Evolutionary conservation across 1,140 invertebrate species (phyloP).

Genomic region (Aphis craccivora): DNA sequence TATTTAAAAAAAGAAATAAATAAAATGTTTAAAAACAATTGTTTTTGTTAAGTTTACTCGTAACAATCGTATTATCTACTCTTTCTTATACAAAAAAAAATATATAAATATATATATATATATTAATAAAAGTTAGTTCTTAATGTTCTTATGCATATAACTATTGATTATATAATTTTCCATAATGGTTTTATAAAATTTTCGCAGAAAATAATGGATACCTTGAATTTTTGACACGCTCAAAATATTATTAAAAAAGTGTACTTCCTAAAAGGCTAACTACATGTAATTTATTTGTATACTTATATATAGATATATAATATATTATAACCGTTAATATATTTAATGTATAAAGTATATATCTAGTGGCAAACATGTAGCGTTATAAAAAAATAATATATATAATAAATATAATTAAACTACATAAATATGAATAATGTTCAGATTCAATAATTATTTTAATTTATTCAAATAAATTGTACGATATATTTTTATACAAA

Average conservation of each 20-base stretch:
- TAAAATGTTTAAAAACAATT: background rate
- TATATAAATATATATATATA: too few relatives aligned
- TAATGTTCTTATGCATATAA: background rate
- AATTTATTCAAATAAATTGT: background rate
- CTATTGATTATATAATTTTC: background rate
- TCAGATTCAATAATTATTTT: background rate
- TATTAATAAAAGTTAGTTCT: background rate
- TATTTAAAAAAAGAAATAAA: background rate
- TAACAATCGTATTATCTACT: background rate
- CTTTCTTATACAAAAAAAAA: background rate
- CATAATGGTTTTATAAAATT: background rate
- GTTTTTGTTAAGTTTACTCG: background rate
- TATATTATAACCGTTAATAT: too few relatives aligned
- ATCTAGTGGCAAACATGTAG: rapidly evolving
- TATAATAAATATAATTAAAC: background rate
- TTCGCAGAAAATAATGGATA: background rate
- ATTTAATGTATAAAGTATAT: background rate
- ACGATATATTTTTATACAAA: background rate
- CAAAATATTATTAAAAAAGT: background rate
- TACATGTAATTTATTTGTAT: background rate
- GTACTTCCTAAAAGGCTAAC: background rate
- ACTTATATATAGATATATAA: background rate
- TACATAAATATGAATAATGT: background rate
- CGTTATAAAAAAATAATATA: background rate
- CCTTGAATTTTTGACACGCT: background rate